phyloP scores from a whole-genome alignment of 2,888 invertebrate species.

The Mystacides longicornis region DNA sequence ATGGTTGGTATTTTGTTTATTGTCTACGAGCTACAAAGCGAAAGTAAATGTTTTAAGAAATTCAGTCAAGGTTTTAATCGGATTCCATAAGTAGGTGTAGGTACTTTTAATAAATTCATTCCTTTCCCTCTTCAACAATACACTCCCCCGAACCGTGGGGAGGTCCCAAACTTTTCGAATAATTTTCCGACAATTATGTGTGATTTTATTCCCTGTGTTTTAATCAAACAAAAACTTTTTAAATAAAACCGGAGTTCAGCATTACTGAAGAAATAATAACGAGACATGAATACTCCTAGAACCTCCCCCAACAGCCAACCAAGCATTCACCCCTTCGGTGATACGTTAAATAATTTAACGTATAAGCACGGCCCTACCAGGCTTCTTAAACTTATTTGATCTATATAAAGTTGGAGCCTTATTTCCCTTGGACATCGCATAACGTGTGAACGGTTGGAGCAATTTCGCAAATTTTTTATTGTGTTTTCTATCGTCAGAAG shows the following conservation, averaged over 20 bases:
- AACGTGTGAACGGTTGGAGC: too few relatives aligned
- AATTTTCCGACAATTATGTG: slow-evolving; percentile 14
- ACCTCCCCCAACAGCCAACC: too few relatives aligned
- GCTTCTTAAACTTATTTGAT: too few relatives aligned
- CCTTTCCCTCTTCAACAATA: neutral
- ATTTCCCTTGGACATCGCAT: too few relatives aligned
- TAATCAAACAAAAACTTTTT: slow-evolving; percentile 15
- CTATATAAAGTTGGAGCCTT: too few relatives aligned
- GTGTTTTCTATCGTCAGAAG: too few relatives aligned
- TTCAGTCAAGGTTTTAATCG: slow-evolving; percentile 11
- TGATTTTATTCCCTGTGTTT: slow-evolving; percentile 16
- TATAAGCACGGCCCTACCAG: too few relatives aligned
- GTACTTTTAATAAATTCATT: slow-evolving; percentile 3
- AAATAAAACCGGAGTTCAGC: slow-evolving; percentile 7
- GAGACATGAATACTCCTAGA: neutral
- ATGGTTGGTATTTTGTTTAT: too few relatives aligned
- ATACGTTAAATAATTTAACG: too few relatives aligned
- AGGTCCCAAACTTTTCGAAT: slow-evolving; percentile 9
- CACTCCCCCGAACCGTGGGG: neutral
- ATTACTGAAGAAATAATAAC: slow-evolving; percentile 2
- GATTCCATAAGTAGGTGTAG: slow-evolving; percentile 4
- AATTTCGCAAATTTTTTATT: too few relatives aligned
- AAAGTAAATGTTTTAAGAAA: slow-evolving; percentile 3
- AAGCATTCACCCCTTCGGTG: too few relatives aligned
- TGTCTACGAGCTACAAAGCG: slow-evolving; percentile 4